Evolutionary conservation across 2,888 invertebrate species (phyloP), one percentile per base, ranked within the genome.

Genomic region (Nysson spinosus): DNA sequence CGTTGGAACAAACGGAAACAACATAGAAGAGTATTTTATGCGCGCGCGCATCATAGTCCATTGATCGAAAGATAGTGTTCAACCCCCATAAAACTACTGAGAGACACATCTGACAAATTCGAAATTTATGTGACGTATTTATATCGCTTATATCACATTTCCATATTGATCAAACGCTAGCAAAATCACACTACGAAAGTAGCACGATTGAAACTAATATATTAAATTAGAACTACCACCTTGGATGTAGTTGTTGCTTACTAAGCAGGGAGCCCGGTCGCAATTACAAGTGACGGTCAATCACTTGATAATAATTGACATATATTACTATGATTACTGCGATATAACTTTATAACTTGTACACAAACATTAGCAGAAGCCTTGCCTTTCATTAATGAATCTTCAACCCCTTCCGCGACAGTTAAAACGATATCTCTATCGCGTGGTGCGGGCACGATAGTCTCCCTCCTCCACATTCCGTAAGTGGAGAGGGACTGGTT

Each of bases 1-100:
- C 70, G 67, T 28, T 44, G 68, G 72, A 80, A 81, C 75, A 69
- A 72, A 64, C 73, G 71, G n/a, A 76, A 77, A 76, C 72, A 72
- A 78, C 57, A 62, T 50, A 58, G 67, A 80, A 69, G 71, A 60
- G 39, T 66, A 55, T 46, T 44, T 74, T 71, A 69, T 74, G 85
- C 80, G 84, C 83, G 83, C 82, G 85, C 83, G 80, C 73, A 76
- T 77, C 77, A 75, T 74, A 76, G 79, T 72, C 85, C 82, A 86
- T 85, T 84, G 85, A 85, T 85, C 85, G 84, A 74, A 81, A 82
- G 79, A 80, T 77, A 77, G 70, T 75, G 75, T 68, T n/a, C n/a
- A n/a, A 64, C 68, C 58, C 55, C 64, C 50, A 67, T 69, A 70
- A 81, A 83, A 78, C 78, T 73, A 66, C 42, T 68, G 54, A 55